Base-by-base conservation (phyloP, 2,888 invertebrate species). In the Andrena praecox region DNA sequence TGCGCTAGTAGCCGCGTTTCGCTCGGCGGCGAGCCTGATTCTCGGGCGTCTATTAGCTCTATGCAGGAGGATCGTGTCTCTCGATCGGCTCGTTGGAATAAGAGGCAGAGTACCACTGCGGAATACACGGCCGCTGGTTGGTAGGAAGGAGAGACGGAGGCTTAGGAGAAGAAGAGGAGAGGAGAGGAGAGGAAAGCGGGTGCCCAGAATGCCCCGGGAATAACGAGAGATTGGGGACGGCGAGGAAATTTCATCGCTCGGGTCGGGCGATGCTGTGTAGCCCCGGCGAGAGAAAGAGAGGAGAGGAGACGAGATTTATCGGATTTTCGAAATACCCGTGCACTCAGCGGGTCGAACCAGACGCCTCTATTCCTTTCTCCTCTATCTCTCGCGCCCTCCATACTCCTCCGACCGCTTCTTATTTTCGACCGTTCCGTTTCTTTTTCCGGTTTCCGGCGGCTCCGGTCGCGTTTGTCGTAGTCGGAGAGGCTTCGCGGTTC, bases 301-400 rank as follows among this genome's bases (percentile, higher is more conserved):
- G 35, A 52, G 78, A 64, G 82, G 73, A 72, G 80, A 73, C 75
- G 87, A 85, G 88, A 88, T 88, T 87, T 88, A 88, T 88, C 88
- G 88, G 85, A 88, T 88, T 88, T 88, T 88, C 84, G 82, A 87
- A 88, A 88, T 88, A 88, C 88, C 82, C 85, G 80, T 84, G 87
- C 87, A 84, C 87, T 87, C 87, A 62, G 86, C 87, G 80, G 82
- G 87, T 87, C 85, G 84, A 87, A 87, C 77, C 85, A 87, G 87
- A 87, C 87, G 82, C 85, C 87, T 85, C 85, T 79, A 83, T 85
- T 87, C 84, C 85, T 84, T 79, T 80, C 73, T 24, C 56, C 24
- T 42, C 63, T 70, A 73, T 42, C 35, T 50, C 63, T 54, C 68
- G 67, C 48, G 35, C 66, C 54, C 33, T 50, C 54, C 68, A 66